Percentiles rank a stretch among this genome's conserved stretches.
These are phyloP conservation scores for Drosophila paramelanica DNA, from an alignment of 2,888 invertebrate species.

Conservation along the genomic window DNA sequence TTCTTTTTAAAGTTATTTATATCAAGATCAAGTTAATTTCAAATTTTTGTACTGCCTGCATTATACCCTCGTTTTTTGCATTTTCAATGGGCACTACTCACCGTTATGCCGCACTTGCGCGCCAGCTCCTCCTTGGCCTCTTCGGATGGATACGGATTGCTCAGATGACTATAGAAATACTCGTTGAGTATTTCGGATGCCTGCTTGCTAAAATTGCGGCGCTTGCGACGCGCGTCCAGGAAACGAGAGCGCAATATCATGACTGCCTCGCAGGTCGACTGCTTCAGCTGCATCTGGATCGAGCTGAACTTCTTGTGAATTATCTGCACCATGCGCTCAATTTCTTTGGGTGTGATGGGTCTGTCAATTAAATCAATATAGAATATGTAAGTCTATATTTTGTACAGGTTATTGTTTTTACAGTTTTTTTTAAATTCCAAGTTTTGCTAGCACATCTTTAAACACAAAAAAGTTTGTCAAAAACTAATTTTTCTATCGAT, in stretches of 20 bases:
- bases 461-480: too few relatives aligned
- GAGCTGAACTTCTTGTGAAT: conserved; percentile 99
- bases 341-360: conserved; percentile 99
- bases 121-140: conserved; percentile 99
- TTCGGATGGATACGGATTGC: conserved; percentile 99
- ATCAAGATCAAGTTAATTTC: too few relatives aligned
- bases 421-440: too few relatives aligned
- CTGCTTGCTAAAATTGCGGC: conserved; percentile 99
- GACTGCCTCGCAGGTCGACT: conserved; percentile 99
- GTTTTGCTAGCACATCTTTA: too few relatives aligned
- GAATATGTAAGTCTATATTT: too few relatives aligned
- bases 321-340: conserved; percentile 99
- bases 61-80: too few relatives aligned
- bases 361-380: conserved; percentile 82
- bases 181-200: conserved; percentile 99
- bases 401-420: too few relatives aligned
- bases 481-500: too few relatives aligned
- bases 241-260: conserved; percentile 95
- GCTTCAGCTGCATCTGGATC: conserved; percentile 99
- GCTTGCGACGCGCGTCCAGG: conserved; percentile 93
- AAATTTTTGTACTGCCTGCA: too few relatives aligned
- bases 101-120: conserved; percentile 99
- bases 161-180: conserved; percentile 99
- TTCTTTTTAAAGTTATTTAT: too few relatives aligned
- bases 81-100: conserved; percentile 83